Evolutionary conservation across 2,113 vertebrate genomes (phyloP).

Genomic region (Carlito syrichta): DNA sequence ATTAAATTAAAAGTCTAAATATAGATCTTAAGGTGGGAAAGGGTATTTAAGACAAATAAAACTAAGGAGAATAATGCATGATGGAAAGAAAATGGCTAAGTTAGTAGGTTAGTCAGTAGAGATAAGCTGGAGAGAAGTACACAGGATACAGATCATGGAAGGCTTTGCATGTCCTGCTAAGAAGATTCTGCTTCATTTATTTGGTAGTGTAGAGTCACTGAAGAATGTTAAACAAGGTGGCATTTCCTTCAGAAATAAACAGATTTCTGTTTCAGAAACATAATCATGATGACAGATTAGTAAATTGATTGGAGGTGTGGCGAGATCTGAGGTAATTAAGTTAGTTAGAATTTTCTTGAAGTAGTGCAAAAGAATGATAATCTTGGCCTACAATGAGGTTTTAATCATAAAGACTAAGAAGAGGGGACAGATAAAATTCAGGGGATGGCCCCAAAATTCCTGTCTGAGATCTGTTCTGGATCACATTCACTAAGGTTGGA

Average conservation of each 20-base stretch:
- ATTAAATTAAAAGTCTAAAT: background rate
- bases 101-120: background rate
- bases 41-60: background rate
- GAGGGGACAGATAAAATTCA: background rate
- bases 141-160: background rate
- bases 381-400: background rate
- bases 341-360: background rate
- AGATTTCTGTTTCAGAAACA: background rate
- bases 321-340: background rate
- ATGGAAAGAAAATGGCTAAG: background rate
- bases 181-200: background rate
- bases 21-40: background rate
- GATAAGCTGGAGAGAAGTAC: background rate
- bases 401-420: background rate
- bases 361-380: background rate
- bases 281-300: background rate
- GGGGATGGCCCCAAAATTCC: background rate
- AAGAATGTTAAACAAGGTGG: background rate
- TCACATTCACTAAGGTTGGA: background rate
- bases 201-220: background rate
- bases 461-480: background rate
- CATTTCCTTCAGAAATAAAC: background rate
- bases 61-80: background rate
- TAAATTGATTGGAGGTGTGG: background rate
- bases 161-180: background rate